Evolutionary conservation across 2,797 vertebrate species (phyloP).

Genomic region (Zalophus californianus): DNA sequence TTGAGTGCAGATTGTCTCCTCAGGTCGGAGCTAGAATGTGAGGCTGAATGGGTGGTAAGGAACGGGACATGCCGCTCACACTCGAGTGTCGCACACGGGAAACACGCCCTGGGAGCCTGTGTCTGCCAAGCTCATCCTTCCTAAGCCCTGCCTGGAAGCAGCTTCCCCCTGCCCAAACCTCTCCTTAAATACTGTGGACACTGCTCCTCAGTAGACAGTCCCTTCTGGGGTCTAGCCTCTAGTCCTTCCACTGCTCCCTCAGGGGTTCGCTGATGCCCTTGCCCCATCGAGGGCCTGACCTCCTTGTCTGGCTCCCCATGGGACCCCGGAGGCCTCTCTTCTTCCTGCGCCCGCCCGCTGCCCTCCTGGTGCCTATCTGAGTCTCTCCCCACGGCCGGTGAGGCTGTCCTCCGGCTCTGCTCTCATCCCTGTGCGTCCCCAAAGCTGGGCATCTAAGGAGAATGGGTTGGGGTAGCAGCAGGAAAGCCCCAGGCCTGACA

Average conservation of each 20-base stretch:
- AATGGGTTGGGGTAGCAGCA: background rate
- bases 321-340: background rate
- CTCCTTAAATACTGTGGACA: background rate
- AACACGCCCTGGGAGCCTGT: background rate
- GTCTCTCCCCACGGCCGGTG: background rate
- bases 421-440: background rate
- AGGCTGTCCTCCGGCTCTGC: background rate
- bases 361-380: background rate
- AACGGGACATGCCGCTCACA: background rate
- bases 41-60: background rate
- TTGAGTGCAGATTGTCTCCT: constrained; percentile 69
- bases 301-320: background rate
- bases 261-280: background rate
- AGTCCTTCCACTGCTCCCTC: background rate
- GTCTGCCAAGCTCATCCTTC: background rate
- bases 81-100: background rate
- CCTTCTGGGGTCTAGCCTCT: background rate
- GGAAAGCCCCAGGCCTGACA: background rate
- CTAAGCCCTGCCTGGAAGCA: background rate
- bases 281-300: background rate
- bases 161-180: background rate
- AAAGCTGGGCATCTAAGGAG: background rate
- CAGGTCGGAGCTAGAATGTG: background rate
- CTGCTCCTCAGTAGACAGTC: background rate
- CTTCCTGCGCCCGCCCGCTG: too few relatives aligned